Evolutionary conservation across 2,888 invertebrate genomes (phyloP).

Genomic region (Lucinisca nassula): DNA sequence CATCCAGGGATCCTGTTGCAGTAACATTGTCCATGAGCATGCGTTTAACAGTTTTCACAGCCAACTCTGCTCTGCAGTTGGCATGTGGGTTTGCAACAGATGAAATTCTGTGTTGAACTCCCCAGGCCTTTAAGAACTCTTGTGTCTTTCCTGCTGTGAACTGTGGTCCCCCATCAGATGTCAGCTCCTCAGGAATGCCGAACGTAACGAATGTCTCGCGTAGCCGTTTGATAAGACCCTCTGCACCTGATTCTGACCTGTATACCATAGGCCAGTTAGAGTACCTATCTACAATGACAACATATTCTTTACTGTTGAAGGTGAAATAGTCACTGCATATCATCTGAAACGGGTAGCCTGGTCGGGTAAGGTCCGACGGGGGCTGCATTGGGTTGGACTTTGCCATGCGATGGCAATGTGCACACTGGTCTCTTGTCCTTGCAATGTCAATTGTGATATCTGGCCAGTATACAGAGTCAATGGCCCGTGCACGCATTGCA

Average conservation of each 20-base stretch:
- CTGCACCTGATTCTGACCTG: constrained; percentile 48
- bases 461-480: constrained; percentile 64
- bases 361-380: constrained; percentile 37
- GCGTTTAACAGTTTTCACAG: constrained; percentile 67
- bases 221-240: constrained; percentile 52
- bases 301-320: constrained; percentile 58
- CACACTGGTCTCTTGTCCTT: constrained; percentile 48
- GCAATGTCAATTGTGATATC: constrained; percentile 56
- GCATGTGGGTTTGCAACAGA: constrained; percentile 66
- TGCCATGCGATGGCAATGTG: constrained; percentile 53
- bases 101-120: constrained; percentile 56
- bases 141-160: constrained; percentile 60
- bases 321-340: constrained; percentile 58
- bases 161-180: constrained; percentile 64
- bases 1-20: constrained; percentile 43
- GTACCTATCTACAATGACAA: constrained; percentile 66
- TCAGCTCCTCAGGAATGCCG: constrained; percentile 68
- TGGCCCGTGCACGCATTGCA: constrained; percentile 57
- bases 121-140: constrained; percentile 61
- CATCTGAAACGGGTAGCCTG: constrained; percentile 65
- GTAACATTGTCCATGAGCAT: constrained; percentile 64
- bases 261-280: constrained; percentile 66
- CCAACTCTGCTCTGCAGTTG: constrained; percentile 67
- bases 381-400: constrained; percentile 63
- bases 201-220: constrained; percentile 64